phyloP scores from a whole-genome alignment of 2,797 vertebrate genomes.

The Austrolebias charrua region DNA sequence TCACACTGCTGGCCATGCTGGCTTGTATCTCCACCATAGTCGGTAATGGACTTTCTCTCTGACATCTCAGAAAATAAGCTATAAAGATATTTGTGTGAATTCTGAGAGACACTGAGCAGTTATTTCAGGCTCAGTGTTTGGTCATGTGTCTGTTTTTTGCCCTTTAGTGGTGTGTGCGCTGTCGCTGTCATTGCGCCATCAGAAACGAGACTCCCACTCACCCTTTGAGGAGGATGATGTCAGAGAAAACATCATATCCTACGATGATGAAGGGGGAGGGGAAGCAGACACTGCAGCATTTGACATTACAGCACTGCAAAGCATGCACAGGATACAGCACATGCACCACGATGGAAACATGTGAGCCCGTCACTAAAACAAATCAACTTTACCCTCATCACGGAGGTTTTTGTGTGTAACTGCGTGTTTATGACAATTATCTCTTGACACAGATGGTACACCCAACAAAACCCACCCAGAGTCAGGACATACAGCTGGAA shows the following conservation, averaged over 20 bases:
- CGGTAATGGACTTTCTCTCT: constrained; percentile 66
- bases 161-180: constrained; percentile 78
- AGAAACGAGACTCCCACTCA: constrained; percentile 78
- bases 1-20: constrained; percentile 85
- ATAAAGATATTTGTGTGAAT: constrained; percentile 20
- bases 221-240: constrained; percentile 81
- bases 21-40: constrained; percentile 87
- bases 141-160: constrained; percentile 45
- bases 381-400: constrained; percentile 17
- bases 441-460: constrained; percentile 76
- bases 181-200: constrained; percentile 79
- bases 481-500: constrained; percentile 77
- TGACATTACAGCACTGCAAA: constrained; percentile 86
- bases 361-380: constrained; percentile 64
- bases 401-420: constrained; percentile 6
- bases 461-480: constrained; percentile 71
- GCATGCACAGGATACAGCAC: constrained; percentile 75
- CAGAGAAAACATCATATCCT: constrained; percentile 85
- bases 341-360: constrained; percentile 73
- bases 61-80: constrained; percentile 4
- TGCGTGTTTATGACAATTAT: constrained; percentile 56
- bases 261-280: constrained; percentile 91
- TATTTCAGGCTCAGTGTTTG: constrained; percentile 46
- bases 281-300: constrained; percentile 92
- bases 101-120: constrained; percentile 25